Conservation (phyloP, 2,113 vertebrate species). For the Cromileptes altivelis region DNA sequence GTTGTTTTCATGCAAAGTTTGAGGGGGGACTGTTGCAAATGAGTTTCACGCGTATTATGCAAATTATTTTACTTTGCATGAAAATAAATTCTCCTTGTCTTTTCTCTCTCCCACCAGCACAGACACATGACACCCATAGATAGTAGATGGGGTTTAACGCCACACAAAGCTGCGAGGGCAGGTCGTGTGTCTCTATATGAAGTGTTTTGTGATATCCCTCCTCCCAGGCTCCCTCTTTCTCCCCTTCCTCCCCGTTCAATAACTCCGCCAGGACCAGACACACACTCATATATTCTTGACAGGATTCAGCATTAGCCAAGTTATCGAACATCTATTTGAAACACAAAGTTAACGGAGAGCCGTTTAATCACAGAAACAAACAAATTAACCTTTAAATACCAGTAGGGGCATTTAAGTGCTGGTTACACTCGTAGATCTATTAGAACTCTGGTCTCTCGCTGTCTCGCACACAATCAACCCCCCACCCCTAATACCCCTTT, state of each 20-base stretch:
- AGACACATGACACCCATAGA: slow-evolving; percentile 63
- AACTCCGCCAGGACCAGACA: background rate
- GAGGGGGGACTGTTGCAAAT: slow-evolving; percentile 67
- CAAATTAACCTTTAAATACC: slow-evolving; percentile 83
- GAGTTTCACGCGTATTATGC: slow-evolving; percentile 60
- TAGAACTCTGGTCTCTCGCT: slow-evolving; percentile 39
- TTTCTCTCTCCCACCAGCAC: slow-evolving; percentile 36
- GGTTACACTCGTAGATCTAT: slow-evolving; percentile 48
- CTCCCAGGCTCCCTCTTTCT: background rate
- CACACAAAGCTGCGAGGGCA: slow-evolving; percentile 30
- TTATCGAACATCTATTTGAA: slow-evolving; percentile 58
- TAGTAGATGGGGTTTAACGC: slow-evolving; percentile 45
- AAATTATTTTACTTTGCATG: slow-evolving; percentile 68
- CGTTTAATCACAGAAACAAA: slow-evolving; percentile 79
- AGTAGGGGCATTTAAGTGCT: slow-evolving; percentile 64
- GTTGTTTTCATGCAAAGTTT: slow-evolving; percentile 72
- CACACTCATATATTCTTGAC: slow-evolving; percentile 32
- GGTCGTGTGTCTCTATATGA: slow-evolving; percentile 1
- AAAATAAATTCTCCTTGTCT: slow-evolving; percentile 55
- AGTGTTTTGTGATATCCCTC: background rate
- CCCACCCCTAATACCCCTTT: slow-evolving; percentile 36
- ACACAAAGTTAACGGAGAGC: slow-evolving; percentile 68
- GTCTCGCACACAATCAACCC: slow-evolving; percentile 56
- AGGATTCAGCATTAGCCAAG: slow-evolving; percentile 52
- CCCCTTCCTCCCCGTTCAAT: slow-evolving; percentile 2